A percentile compares a stretch with the other conserved stretches of the same genome.
Conservation (phyloP, 1,140 invertebrate genomes). For the Drosophila subobscura region DNA sequence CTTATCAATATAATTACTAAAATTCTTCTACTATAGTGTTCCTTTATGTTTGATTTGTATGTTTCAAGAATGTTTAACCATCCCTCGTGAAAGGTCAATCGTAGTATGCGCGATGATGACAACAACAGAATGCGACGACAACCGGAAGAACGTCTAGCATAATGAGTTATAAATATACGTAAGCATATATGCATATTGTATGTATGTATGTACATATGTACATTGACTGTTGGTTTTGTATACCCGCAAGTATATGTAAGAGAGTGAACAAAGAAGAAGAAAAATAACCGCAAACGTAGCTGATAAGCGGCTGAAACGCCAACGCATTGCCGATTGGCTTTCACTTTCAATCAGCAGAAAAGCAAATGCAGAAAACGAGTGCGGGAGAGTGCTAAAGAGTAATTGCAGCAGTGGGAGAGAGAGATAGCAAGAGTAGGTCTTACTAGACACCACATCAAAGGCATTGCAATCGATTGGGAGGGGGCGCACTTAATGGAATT, state of each 20-base stretch:
- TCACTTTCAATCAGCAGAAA: constrained; percentile 24
- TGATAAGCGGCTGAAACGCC: constrained; percentile 19
- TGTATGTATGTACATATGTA: constrained; percentile 3
- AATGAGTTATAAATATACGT: constrained; percentile 54
- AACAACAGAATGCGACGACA: constrained; percentile 5
- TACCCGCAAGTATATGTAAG: too few relatives aligned
- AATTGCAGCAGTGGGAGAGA: neutral
- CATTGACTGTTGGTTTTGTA: constrained; percentile 1
- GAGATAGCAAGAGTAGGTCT: neutral
- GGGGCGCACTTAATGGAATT: constrained; percentile 46
- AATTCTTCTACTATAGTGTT: too few relatives aligned
- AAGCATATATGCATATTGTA: constrained; percentile 19
- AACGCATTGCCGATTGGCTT: constrained; percentile 24
- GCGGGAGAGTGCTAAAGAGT: too few relatives aligned
- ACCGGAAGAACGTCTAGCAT: constrained; percentile 63
- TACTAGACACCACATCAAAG: constrained; percentile 1
- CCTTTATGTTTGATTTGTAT: too few relatives aligned
- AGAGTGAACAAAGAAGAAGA: neutral
- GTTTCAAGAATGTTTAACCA: neutral
- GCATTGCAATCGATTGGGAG: neutral
- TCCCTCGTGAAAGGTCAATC: constrained; percentile 14
- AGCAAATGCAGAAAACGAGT: neutral
- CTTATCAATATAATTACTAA: too few relatives aligned
- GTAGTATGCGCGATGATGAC: constrained; percentile 18
- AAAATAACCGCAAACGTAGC: constrained; percentile 3